A percentile compares a stretch with the other conserved stretches of the same genome.
phyloP scores from a whole-genome alignment of 2,113 vertebrate genomes.

The Madoqua kirkii region DNA sequence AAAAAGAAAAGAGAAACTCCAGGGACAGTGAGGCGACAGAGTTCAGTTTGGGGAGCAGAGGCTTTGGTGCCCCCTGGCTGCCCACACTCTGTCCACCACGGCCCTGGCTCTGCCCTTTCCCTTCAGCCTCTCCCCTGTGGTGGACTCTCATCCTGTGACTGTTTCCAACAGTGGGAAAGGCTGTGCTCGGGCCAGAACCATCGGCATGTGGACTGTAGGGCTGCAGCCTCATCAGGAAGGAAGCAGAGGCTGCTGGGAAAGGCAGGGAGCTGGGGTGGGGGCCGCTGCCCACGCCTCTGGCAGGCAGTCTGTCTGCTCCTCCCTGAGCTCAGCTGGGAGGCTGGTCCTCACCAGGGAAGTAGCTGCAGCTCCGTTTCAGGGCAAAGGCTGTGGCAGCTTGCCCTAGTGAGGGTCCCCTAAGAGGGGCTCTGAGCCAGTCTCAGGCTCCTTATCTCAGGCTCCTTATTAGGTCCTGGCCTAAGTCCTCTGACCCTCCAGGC shows the following conservation, averaged over 20 bases:
- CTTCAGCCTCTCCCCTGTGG: neutral
- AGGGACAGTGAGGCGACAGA: neutral
- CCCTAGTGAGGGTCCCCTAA: too few relatives aligned
- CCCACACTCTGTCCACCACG: too few relatives aligned
- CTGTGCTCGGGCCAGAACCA: neutral
- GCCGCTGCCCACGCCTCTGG: neutral
- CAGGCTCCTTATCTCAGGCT: neutral
- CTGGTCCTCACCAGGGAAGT: neutral
- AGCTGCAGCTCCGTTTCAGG: neutral
- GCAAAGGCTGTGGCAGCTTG: neutral
- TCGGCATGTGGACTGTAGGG: neutral
- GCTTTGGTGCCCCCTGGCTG: neutral
- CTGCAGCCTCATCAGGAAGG: neutral
- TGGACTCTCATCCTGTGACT: neutral
- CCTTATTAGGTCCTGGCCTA: neutral
- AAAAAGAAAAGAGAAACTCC: neutral
- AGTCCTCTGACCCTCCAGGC: neutral
- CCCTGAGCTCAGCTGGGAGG: too few relatives aligned
- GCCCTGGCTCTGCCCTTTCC: neutral
- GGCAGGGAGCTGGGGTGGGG: neutral
- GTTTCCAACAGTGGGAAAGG: neutral
- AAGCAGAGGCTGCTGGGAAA: rapidly evolving
- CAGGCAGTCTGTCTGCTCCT: neutral
- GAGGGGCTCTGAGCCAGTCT: neutral
- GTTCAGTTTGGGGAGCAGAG: neutral